These are phyloP conservation scores for Eilema griseolum DNA, from an alignment of 2,888 invertebrate genomes.

Conservation along the genomic window DNA sequence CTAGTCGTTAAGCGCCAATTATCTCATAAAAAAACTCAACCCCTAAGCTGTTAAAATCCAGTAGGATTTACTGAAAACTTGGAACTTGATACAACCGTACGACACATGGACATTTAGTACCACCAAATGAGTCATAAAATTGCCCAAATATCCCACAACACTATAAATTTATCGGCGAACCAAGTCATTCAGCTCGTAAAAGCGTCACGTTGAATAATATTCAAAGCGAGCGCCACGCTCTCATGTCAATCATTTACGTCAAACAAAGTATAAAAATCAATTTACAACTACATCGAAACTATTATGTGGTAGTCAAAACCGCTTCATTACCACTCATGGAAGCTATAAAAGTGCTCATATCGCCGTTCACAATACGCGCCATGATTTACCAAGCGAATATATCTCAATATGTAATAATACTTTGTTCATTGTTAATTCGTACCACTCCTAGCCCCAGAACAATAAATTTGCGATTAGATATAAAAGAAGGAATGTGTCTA, in stretches of 20 bases:
- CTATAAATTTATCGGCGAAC: slow-evolving; percentile 76
- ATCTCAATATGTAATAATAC: slow-evolving; percentile 78
- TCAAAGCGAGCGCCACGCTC: slow-evolving; percentile 56
- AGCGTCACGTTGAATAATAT: slow-evolving; percentile 62
- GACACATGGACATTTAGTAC: slow-evolving; percentile 72
- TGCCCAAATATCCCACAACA: slow-evolving; percentile 82
- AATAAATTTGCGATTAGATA: slow-evolving; percentile 86
- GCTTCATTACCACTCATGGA: slow-evolving; percentile 81
- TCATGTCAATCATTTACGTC: slow-evolving; percentile 85
- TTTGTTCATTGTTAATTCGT: slow-evolving; percentile 82
- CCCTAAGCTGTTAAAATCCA: slow-evolving; percentile 30
- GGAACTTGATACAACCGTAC: slow-evolving; percentile 68
- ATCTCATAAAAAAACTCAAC: slow-evolving; percentile 10
- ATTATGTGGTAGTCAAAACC: slow-evolving; percentile 77
- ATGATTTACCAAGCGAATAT: slow-evolving; percentile 72
- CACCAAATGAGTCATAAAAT: slow-evolving; percentile 85
- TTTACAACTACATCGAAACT: slow-evolving; percentile 74
- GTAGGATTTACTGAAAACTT: slow-evolving; percentile 61
- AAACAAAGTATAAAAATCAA: slow-evolving; percentile 87
- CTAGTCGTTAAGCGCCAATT: background rate
- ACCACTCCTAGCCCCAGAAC: slow-evolving; percentile 76
- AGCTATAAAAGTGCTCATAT: slow-evolving; percentile 72
- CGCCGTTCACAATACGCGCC: slow-evolving; percentile 66
- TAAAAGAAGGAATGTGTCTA: slow-evolving; percentile 75
- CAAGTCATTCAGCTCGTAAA: slow-evolving; percentile 80